phyloP scores from a whole-genome alignment of 2,888 invertebrate species.

The Patella caerulea region DNA sequence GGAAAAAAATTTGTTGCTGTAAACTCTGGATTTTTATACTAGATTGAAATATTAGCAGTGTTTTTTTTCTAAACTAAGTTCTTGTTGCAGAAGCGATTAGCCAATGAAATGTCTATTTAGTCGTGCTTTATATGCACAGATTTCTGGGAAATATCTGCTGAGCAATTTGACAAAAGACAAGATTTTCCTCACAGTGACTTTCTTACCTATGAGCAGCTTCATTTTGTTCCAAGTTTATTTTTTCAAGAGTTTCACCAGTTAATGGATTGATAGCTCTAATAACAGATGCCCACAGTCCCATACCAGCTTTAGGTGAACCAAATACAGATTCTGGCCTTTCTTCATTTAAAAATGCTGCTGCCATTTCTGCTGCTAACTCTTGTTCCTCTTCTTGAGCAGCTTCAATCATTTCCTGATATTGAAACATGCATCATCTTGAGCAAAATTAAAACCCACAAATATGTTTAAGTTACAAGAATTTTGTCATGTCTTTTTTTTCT shows the following conservation, averaged over 20 bases:
- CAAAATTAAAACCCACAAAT: not conserved
- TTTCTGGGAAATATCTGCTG: too few species aligned
- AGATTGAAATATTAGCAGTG: too few species aligned
- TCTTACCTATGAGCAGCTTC: slow-evolving; percentile 89
- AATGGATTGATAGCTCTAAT: slow-evolving; percentile 74
- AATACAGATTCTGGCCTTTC: slow-evolving; percentile 93
- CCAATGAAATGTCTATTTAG: too few species aligned
- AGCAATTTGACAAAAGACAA: too few species aligned
- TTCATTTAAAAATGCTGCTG: slow-evolving; percentile 95
- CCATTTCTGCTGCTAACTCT: slow-evolving; percentile 96
- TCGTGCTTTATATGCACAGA: too few species aligned
- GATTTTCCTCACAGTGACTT: too few species aligned
- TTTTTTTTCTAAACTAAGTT: too few species aligned
- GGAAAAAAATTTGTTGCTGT: too few species aligned
- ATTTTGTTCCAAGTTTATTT: slow-evolving; percentile 90
- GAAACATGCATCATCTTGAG: not conserved
- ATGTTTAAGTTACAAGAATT: not conserved
- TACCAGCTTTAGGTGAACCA: slow-evolving; percentile 94
- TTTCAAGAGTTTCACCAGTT: slow-evolving; percentile 78
- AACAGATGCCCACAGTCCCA: slow-evolving; percentile 93
- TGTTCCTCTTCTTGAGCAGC: slow-evolving; percentile 96
- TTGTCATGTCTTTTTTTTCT: not conserved
- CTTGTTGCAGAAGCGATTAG: too few species aligned
- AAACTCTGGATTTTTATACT: too few species aligned
- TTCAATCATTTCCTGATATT: slow-evolving; percentile 85